Evolutionary conservation across 2,113 vertebrate genomes (phyloP).

Genomic region (Anhinga anhinga): DNA sequence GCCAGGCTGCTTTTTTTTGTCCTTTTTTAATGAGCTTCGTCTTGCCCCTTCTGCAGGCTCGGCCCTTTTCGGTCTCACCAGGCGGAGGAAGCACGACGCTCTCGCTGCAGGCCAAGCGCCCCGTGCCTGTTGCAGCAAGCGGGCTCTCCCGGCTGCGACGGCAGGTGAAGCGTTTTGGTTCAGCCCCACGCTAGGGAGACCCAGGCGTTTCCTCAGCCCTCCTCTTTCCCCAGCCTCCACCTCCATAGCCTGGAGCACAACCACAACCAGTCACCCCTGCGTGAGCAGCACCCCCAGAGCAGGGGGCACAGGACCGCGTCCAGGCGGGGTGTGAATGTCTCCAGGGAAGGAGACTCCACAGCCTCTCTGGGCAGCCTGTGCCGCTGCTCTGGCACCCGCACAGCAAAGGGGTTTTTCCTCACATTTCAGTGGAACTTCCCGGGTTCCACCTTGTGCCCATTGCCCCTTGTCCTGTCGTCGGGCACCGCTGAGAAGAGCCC

Average conservation of each 20-base stretch:
- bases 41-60: not conserved
- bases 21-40: not conserved
- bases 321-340: no score
- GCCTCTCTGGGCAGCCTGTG: no score
- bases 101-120: not conserved
- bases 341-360: no score
- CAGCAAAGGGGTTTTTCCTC: no score
- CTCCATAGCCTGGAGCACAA: not conserved
- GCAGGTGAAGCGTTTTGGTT: not conserved
- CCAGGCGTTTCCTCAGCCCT: not conserved
- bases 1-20: not conserved
- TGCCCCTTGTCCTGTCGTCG: no score
- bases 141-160: rapidly evolving
- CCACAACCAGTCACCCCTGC: no score
- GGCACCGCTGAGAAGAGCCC: no score
- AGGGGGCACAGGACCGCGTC: no score
- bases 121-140: not conserved
- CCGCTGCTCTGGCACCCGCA: no score
- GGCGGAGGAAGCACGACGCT: not conserved
- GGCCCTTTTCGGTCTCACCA: not conserved
- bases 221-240: not conserved
- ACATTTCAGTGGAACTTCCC: no score
- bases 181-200: not conserved
- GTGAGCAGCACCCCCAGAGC: no score
- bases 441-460: no score